Evolutionary conservation across 2,888 invertebrate genomes (phyloP).

Genomic region (Cristatella mucedo): DNA sequence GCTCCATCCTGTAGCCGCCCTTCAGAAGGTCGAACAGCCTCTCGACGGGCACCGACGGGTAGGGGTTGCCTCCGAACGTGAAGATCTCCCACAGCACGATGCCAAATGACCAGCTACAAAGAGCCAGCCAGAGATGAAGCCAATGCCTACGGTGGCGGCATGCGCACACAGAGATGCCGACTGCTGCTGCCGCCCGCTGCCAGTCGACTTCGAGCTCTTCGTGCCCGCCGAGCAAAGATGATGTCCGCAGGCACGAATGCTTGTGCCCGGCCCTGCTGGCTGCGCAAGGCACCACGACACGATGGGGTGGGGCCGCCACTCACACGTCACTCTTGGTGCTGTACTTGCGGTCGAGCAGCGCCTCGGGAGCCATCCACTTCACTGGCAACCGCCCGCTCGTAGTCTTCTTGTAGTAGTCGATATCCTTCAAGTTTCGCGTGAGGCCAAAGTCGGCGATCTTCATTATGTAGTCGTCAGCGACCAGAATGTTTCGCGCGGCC

Average conservation of each 20-base stretch:
- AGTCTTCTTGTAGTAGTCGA: slow-evolving; percentile 88
- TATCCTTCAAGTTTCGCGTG: slow-evolving; percentile 79
- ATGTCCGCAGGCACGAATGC: no score
- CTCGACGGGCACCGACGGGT: slow-evolving; percentile 84
- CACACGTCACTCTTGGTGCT: slow-evolving; percentile 50
- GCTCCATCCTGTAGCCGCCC: slow-evolving; percentile 84
- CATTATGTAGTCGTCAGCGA: slow-evolving; percentile 76
- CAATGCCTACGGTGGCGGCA: no score
- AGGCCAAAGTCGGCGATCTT: slow-evolving; percentile 98
- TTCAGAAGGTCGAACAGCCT: slow-evolving; percentile 76
- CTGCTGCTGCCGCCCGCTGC: no score
- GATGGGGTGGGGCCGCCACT: no score
- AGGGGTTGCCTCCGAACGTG: slow-evolving; percentile 92
- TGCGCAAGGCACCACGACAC: no score
- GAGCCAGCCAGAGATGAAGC: no score
- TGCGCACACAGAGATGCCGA: no score
- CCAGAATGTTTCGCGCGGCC: slow-evolving; percentile 89
- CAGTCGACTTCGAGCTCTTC: no score
- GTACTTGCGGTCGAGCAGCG: slow-evolving; percentile 82
- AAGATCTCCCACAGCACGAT: slow-evolving; percentile 95
- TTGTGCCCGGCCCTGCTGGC: no score
- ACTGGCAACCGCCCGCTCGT: slow-evolving; percentile 92
- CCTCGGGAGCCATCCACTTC: slow-evolving; percentile 99
- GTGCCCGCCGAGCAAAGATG: no score
- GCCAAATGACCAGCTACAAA: slow-evolving; percentile 87